Evolutionary conservation across 2,888 invertebrate genomes (phyloP).

Genomic region (Ormyrus labotus): DNA sequence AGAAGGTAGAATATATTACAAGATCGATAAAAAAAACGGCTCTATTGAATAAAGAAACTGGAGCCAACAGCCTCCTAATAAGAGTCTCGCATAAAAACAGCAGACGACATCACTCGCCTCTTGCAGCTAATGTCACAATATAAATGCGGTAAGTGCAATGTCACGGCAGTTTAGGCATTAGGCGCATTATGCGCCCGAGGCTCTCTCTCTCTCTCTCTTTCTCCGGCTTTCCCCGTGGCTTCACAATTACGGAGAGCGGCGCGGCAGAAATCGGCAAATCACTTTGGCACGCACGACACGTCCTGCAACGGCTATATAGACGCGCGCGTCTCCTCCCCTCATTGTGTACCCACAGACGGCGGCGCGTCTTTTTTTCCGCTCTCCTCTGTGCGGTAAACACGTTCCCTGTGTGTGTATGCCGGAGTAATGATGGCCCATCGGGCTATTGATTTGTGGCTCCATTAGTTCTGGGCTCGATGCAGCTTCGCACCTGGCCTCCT

Average conservation of each 20-base stretch:
- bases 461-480: constrained; percentile 72
- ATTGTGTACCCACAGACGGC: constrained; percentile 7
- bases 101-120: no score
- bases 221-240: constrained; percentile 16
- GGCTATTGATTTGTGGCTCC: constrained; percentile 74
- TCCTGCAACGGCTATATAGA: constrained; percentile 58
- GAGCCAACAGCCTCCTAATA: no score
- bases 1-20: neutral
- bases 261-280: constrained; percentile 63
- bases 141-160: constrained; percentile 34
- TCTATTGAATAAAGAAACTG: no score
- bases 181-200: constrained; percentile 29
- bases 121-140: constrained; percentile 24
- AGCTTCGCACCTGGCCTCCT: neutral
- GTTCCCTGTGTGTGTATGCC: constrained; percentile 65
- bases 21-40: neutral
- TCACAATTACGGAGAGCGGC: constrained; percentile 55
- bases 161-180: constrained; percentile 31
- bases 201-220: neutral
- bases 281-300: constrained; percentile 60
- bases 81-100: no score
- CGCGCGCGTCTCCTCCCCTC: constrained; percentile 29
- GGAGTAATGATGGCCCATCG: constrained; percentile 73
- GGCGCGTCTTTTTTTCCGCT: constrained; percentile 55
- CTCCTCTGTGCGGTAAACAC: constrained; percentile 72